phyloP scores from a whole-genome alignment of 1,140 invertebrate genomes.

The Zaprionus taronus region DNA sequence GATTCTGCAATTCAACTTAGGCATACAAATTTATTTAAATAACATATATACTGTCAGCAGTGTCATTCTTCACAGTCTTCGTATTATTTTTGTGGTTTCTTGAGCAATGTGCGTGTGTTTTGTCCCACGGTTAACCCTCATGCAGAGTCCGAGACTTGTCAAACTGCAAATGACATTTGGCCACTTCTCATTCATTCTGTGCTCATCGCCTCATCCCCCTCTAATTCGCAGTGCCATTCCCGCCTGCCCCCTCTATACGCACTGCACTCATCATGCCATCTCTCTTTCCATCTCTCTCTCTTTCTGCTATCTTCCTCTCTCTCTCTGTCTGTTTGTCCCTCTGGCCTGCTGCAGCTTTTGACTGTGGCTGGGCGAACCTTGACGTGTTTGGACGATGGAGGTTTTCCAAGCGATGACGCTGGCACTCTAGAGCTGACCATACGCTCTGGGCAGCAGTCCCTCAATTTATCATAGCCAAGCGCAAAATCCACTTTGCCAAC shows the following conservation, averaged over 20 bases:
- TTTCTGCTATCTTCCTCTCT: conserved; percentile 18
- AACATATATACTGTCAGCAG: neutral
- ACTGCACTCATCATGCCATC: neutral
- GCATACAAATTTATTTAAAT: neutral
- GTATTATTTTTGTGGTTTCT: neutral
- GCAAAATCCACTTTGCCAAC: conserved; percentile 74
- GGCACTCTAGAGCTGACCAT: conserved; percentile 45
- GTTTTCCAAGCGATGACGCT: conserved; percentile 23
- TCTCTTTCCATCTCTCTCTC: too few species aligned
- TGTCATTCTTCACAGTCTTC: neutral
- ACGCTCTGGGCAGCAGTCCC: conserved; percentile 54
- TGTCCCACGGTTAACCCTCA: conserved; percentile 1
- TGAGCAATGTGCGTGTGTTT: neutral
- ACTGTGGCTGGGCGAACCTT: conserved; percentile 28
- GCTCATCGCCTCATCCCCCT: neutral
- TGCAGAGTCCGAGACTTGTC: conserved; percentile 35
- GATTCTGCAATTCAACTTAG: neutral
- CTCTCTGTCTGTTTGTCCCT: conserved; percentile 19
- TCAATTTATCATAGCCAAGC: conserved; percentile 80
- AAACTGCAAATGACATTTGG: conserved; percentile 81
- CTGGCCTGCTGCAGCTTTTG: conserved; percentile 37
- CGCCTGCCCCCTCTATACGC: neutral
- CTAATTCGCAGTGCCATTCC: neutral
- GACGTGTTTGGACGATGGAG: conserved; percentile 28
- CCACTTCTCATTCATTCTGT: conserved; percentile 65